Percentiles rank a stretch among this genome's conserved stretches.
These are phyloP conservation scores for Oscheius sp. DNA, from an alignment of 2,888 invertebrate genomes.

Conservation along the genomic window DNA sequence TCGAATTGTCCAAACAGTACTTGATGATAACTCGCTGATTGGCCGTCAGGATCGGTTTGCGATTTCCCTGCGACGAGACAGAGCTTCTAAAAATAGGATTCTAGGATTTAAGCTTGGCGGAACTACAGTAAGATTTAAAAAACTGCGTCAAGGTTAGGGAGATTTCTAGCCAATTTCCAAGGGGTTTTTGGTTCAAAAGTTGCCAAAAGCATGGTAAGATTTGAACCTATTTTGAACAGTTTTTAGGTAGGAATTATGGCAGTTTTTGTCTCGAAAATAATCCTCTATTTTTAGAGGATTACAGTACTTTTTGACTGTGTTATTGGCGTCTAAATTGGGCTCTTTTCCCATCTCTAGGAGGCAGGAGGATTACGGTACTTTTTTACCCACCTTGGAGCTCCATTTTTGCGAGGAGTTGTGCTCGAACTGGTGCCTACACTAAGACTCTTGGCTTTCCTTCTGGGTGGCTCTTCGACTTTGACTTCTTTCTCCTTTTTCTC, in stretches of 20 bases:
- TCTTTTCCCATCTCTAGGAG: too few species aligned
- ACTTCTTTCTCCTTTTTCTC: neutral
- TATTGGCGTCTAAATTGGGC: too few species aligned
- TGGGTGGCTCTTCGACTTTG: neutral
- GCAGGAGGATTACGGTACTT: too few species aligned
- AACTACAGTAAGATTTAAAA: neutral
- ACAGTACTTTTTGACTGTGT: too few species aligned
- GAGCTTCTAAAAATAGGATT: slow-evolving; percentile 32
- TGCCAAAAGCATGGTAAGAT: too few species aligned
- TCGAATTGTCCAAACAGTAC: slow-evolving; percentile 62
- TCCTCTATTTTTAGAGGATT: neutral
- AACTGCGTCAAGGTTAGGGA: neutral
- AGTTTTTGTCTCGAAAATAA: neutral
- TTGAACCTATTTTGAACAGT: neutral
- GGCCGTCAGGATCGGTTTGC: slow-evolving; percentile 48
- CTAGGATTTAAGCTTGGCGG: neutral
- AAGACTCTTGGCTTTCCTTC: slow-evolving; percentile 26
- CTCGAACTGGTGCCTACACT: neutral
- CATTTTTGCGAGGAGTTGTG: slow-evolving; percentile 4
- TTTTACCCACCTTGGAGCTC: slow-evolving; percentile 4
- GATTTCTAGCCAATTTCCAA: too few species aligned
- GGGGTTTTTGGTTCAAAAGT: too few species aligned
- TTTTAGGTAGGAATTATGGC: neutral
- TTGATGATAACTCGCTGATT: slow-evolving; percentile 60
- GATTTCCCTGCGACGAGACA: slow-evolving; percentile 49